Percentiles rank a stretch among this genome's conserved stretches.
These are phyloP conservation scores for Acanthoscelides obtectus DNA, from an alignment of 2,888 invertebrate species.

Conservation along the genomic window DNA sequence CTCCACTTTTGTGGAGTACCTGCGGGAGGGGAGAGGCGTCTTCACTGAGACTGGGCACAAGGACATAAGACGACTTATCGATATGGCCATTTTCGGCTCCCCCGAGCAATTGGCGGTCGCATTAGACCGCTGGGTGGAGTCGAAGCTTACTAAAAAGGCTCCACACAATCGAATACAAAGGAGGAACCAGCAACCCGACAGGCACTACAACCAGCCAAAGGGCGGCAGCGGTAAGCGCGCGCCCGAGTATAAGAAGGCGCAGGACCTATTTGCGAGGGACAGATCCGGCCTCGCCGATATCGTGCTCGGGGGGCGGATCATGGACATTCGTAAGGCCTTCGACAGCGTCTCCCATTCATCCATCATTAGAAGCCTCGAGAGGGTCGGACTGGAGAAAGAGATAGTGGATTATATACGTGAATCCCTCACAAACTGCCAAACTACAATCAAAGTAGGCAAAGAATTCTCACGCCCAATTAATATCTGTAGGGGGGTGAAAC, in stretches of 20 bases:
- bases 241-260: slow-evolving; percentile 17
- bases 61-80: too few relatives aligned
- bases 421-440: slow-evolving; percentile 7
- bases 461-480: slow-evolving; percentile 8
- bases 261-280: slow-evolving; percentile 18
- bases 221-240: slow-evolving; percentile 7
- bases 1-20: too few relatives aligned
- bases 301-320: neutral
- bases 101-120: too few relatives aligned
- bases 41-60: too few relatives aligned
- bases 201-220: neutral
- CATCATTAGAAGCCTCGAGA: slow-evolving; percentile 13
- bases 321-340: slow-evolving; percentile 24
- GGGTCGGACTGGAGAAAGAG: slow-evolving; percentile 11
- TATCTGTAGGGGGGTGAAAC: slow-evolving; percentile 38
- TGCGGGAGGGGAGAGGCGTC: too few relatives aligned
- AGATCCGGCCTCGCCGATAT: neutral
- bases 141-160: too few relatives aligned
- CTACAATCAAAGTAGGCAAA: slow-evolving; percentile 14
- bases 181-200: neutral
- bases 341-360: slow-evolving; percentile 22
- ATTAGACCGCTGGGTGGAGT: too few relatives aligned
- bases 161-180: too few relatives aligned
- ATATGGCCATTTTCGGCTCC: too few relatives aligned
- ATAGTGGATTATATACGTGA: neutral